phyloP scores from a whole-genome alignment of 2,888 invertebrate species.

The Cybosia mesomella region DNA sequence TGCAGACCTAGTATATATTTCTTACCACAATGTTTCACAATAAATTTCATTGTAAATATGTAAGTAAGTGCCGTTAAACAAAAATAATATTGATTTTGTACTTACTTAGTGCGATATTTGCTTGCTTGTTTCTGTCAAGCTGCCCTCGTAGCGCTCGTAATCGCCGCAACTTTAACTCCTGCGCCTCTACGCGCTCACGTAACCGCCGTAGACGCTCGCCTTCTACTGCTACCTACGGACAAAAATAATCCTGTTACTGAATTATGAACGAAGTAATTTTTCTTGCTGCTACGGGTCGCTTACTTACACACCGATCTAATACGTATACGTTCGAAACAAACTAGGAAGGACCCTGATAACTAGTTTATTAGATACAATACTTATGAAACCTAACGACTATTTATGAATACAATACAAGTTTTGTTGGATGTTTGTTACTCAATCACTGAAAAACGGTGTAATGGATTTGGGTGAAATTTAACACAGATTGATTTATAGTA shows the following conservation, averaged over 20 bases:
- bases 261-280: neutral
- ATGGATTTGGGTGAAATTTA: neutral
- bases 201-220: slow-evolving; percentile 95
- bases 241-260: slow-evolving; percentile 19
- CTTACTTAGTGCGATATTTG: slow-evolving; percentile 96
- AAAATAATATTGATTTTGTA: slow-evolving; percentile 58
- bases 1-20: no score
- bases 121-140: slow-evolving; percentile 96
- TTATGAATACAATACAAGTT: neutral
- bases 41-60: neutral
- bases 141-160: slow-evolving; percentile 97
- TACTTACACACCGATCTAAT: neutral
- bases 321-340: neutral
- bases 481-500: no score
- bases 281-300: neutral
- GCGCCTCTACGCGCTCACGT: slow-evolving; percentile 96
- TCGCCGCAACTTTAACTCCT: slow-evolving; percentile 97
- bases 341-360: no score
- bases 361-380: no score
- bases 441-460: neutral
- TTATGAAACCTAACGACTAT: neutral
- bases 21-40: neutral
- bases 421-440: neutral
- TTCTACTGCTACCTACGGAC: slow-evolving; percentile 91
- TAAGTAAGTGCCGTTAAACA: no score